Evolutionary conservation across 2,888 invertebrate species (phyloP), one percentile per base, ranked within the genome.

Genomic region (Disparrhopalites patrizii): DNA sequence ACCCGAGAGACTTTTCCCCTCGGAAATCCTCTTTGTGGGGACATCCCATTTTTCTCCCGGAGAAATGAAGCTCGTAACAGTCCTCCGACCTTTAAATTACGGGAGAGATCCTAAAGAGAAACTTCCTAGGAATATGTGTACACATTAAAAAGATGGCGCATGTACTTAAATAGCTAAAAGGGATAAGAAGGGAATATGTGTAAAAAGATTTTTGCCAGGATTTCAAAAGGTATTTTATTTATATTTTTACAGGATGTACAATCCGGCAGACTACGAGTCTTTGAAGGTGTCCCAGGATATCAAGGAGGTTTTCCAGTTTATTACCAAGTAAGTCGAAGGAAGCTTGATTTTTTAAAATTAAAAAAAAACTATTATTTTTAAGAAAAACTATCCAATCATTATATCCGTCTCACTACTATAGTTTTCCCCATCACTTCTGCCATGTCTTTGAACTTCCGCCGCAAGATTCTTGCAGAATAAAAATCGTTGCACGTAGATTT

Each of bases 221-320:
- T 20, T 18, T 43, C 20, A 18, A 10, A n/a, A 10, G 15, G 5
- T 50, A 25, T 47, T 60, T 60, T 60, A n/a, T 43, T 27, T 30
- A 3, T 36, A n/a, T n/a, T n/a, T 3, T 61, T 76, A 31, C 73
- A 80, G 83, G 58, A 81, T 81, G 1, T 93, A 93, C 79, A 89
- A 93, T 80, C 89, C 93, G 1, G 86, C 87, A 72, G 86, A 89
- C 74, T 97, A 87, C 81, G 89, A 91, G 70, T 86, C 90, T 77
- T 80, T 97, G 67, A 85, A 89, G 66, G 89, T 92, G 56, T 85
- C 89, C 1, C 82, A 87, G 0, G 96, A 97, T 71, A 85, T 95
- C 72, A 92, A 91, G 77, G 94, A 96, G 76, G 81, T 97, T 5
- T 96, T 98, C 80, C 90, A 92, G 76, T 93, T 91, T 76, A 96